These are phyloP conservation scores for Hyposoter dolosus DNA, from an alignment of 2,888 invertebrate genomes.

Conservation along the genomic window DNA sequence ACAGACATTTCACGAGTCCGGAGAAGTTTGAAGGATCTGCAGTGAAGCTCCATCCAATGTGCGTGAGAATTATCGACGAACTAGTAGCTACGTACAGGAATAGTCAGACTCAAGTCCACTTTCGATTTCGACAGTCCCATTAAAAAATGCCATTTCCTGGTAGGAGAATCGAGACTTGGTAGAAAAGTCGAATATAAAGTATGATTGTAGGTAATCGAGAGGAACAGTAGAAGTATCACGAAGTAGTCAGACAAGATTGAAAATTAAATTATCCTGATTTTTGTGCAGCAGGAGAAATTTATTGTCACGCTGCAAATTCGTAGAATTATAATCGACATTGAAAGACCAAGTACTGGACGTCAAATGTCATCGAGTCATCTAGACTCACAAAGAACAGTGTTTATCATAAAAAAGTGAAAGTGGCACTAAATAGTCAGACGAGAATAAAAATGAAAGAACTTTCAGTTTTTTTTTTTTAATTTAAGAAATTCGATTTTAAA, in stretches of 20 bases:
- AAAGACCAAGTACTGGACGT: neutral
- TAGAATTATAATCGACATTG: neutral
- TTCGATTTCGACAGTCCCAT: neutral
- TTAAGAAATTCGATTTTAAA: neutral
- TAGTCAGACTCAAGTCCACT: neutral
- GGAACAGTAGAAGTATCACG: constrained; percentile 25
- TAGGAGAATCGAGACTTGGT: neutral
- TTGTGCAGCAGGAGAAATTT: neutral
- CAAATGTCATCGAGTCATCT: neutral
- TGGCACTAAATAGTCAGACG: constrained; percentile 27
- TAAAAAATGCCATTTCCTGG: no score
- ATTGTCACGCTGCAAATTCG: neutral
- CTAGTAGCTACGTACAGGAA: neutral
- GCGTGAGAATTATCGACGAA: neutral
- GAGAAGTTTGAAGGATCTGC: neutral
- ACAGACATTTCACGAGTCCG: neutral
- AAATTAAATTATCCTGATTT: neutral
- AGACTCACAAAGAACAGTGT: neutral
- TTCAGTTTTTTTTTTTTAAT: neutral
- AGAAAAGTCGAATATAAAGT: neutral
- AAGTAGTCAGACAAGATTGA: constrained; percentile 35
- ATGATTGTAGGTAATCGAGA: neutral
- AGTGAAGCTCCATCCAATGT: neutral
- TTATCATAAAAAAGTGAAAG: neutral
- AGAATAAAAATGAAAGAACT: neutral